Percentiles rank a stretch among this genome's conserved stretches.
phyloP scores from a whole-genome alignment of 1,140 invertebrate genomes.

The Capitella teleta region DNA sequence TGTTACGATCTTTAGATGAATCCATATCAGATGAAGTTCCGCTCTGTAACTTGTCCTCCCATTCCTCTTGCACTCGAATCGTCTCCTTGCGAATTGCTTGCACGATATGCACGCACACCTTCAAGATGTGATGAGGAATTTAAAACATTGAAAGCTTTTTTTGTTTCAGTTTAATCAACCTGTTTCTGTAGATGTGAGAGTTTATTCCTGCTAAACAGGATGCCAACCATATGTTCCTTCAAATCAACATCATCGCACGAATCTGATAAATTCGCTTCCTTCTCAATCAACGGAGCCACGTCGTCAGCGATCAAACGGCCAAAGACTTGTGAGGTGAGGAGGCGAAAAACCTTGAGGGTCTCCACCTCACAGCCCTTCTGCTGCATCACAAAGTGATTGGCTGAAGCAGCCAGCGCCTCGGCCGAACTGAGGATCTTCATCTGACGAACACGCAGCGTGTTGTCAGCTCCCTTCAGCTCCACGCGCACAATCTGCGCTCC shows the following conservation, averaged over 20 bases:
- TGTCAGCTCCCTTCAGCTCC: conserved; percentile 82
- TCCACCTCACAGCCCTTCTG: conserved; percentile 75
- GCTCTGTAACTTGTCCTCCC: conserved; percentile 52
- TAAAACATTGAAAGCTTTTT: too few relatives aligned
- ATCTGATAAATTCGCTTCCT: background rate
- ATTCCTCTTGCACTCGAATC: conserved; percentile 70
- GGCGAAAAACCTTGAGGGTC: conserved; percentile 82
- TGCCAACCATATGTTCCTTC: conserved; percentile 91
- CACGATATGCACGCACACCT: conserved; percentile 85
- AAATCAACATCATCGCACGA: conserved; percentile 60
- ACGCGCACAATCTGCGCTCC: conserved; percentile 52
- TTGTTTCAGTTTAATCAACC: too few relatives aligned
- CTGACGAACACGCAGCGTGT: conserved; percentile 76
- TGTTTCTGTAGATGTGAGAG: conserved; percentile 89
- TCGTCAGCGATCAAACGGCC: background rate
- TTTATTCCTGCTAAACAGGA: conserved; percentile 86
- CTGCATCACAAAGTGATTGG: conserved; percentile 34
- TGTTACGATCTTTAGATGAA: too few relatives aligned
- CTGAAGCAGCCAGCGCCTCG: conserved; percentile 20
- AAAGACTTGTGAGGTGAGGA: conserved; percentile 83
- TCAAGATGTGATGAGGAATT: background rate
- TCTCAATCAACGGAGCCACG: background rate
- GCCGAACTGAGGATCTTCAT: conserved; percentile 47
- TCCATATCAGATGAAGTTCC: background rate
- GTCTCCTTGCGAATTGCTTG: conserved; percentile 83